Conservation (phyloP, 1,140 invertebrate species). For the Bombus polaris region DNA sequence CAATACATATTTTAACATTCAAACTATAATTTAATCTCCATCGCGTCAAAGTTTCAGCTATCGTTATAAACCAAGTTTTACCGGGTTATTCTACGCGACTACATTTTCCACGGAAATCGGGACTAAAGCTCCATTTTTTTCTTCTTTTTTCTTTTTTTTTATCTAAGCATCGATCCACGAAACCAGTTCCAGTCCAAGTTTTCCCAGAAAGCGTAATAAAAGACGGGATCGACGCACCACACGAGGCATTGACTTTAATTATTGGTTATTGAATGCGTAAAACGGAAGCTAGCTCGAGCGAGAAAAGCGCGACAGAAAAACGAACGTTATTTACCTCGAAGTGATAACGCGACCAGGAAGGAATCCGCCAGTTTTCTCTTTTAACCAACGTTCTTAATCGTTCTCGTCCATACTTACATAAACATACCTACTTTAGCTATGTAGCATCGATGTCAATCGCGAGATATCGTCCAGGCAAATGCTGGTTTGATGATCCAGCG, state of each 20-base stretch:
- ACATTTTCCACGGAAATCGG: background rate
- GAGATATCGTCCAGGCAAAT: background rate
- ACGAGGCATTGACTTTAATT: constrained; percentile 26
- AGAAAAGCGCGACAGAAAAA: constrained; percentile 6
- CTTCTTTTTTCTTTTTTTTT: no score
- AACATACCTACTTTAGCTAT: background rate
- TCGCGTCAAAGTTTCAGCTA: background rate
- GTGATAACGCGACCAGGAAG: constrained; percentile 17
- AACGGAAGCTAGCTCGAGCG: background rate
- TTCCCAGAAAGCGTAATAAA: constrained; percentile 31
- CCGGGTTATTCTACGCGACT: background rate
- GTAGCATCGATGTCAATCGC: background rate
- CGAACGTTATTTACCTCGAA: background rate
- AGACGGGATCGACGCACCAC: background rate
- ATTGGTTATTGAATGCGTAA: constrained; percentile 18
- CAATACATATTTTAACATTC: background rate
- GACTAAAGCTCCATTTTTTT: background rate
- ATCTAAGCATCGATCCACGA: background rate
- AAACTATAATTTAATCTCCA: background rate
- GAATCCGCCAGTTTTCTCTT: background rate
- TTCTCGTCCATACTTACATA: background rate
- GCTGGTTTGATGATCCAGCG: background rate
- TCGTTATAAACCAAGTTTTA: background rate
- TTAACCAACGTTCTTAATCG: background rate
- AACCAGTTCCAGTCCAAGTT: constrained; percentile 16